Percentiles rank a stretch among this genome's conserved stretches.
Conservation (phyloP, 2,113 vertebrate genomes). For the Choloepus hoffmanni region DNA sequence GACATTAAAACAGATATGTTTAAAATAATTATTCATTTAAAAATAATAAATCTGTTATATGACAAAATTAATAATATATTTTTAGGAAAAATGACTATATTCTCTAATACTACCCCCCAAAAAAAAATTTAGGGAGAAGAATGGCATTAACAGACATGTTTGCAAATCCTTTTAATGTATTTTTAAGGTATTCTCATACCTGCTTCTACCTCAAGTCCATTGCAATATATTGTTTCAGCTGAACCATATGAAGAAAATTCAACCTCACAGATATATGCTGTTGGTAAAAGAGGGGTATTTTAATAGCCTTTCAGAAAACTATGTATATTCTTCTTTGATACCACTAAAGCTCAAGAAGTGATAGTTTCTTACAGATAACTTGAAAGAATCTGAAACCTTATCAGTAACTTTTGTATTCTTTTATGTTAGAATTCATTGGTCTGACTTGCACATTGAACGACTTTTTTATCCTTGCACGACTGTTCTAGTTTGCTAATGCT, state of each 20-base stretch:
- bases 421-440: neutral
- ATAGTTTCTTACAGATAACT: neutral
- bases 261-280: neutral
- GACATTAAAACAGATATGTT: constrained; percentile 11
- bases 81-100: neutral
- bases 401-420: neutral
- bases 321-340: neutral
- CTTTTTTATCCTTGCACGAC: neutral
- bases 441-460: neutral
- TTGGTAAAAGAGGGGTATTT: neutral
- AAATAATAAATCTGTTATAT: neutral
- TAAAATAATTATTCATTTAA: constrained; percentile 4
- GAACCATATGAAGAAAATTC: neutral
- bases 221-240: neutral
- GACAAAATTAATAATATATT: neutral
- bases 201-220: neutral
- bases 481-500: no score
- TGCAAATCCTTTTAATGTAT: neutral
- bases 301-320: neutral
- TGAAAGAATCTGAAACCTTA: neutral
- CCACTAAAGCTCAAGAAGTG: neutral
- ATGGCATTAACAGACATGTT: neutral
- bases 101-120: neutral
- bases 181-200: neutral
- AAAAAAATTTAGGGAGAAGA: neutral